Evolutionary conservation across 2,113 vertebrate genomes (phyloP).

Genomic region (Nannospalax galili): DNA sequence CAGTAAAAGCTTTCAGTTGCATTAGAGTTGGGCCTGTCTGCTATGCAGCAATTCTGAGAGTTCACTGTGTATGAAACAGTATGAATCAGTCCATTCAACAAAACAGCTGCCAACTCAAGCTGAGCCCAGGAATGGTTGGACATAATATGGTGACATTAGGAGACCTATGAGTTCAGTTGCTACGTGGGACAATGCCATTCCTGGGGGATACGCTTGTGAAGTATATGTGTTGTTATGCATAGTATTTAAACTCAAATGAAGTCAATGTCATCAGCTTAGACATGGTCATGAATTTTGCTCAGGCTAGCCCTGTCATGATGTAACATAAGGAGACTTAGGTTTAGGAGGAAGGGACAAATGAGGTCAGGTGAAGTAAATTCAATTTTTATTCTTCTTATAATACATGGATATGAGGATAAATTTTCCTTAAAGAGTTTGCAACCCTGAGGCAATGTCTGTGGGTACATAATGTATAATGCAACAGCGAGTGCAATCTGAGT

Average conservation of each 20-base stretch:
- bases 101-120: neutral
- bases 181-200: conserved; percentile 20
- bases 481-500: conserved; percentile 81
- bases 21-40: neutral
- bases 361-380: conserved; percentile 79
- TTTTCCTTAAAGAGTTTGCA: conserved; percentile 83
- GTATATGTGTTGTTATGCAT: neutral
- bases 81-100: neutral
- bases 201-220: neutral
- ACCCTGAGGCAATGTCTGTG: conserved; percentile 80
- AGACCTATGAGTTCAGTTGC: conserved; percentile 12
- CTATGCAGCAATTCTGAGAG: neutral
- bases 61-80: neutral
- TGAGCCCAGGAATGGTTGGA: neutral
- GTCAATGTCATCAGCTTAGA: neutral
- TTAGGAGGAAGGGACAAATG: conserved; percentile 46
- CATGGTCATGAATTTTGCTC: conserved; percentile 2
- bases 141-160: conserved; percentile 6
- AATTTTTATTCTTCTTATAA: conserved; percentile 86
- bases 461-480: conserved; percentile 83
- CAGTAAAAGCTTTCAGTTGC: conserved; percentile 34
- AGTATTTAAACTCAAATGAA: neutral
- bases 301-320: neutral
- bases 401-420: conserved; percentile 73
- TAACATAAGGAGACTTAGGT: neutral